Percentiles rank a stretch among this genome's conserved stretches.
These are phyloP conservation scores for Popillia japonica DNA, from an alignment of 1,140 invertebrate genomes.

Conservation along the genomic window DNA sequence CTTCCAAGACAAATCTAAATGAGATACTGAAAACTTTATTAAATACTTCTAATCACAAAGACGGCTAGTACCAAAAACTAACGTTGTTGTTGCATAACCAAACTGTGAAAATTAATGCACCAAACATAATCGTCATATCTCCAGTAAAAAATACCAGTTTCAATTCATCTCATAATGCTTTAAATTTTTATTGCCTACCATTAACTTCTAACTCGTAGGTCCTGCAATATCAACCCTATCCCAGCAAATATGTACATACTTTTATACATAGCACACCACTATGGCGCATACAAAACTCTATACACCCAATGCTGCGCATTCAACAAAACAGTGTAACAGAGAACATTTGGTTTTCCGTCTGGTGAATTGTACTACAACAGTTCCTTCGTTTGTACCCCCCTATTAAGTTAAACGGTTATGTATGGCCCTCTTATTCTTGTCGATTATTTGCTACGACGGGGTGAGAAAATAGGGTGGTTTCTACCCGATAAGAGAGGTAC, in stretches of 20 bases:
- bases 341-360: background rate
- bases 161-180: background rate
- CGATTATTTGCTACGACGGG: slow-evolving; percentile 5
- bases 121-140: background rate
- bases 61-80: no score
- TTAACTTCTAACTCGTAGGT: background rate
- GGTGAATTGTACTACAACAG: slow-evolving; percentile 23
- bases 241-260: background rate
- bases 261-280: background rate
- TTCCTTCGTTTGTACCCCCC: slow-evolving; percentile 24
- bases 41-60: no score
- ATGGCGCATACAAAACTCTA: background rate
- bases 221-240: background rate
- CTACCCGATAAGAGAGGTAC: slow-evolving; percentile 1
- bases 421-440: slow-evolving; percentile 35
- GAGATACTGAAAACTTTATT: no score
- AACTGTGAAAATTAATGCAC: no score
- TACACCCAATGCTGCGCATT: background rate
- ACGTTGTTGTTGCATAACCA: no score
- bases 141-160: slow-evolving; percentile 8
- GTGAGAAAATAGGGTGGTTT: slow-evolving; percentile 37
- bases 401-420: slow-evolving; percentile 39
- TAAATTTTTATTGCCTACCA: slow-evolving; percentile 19
- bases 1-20: no score
- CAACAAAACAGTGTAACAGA: no score